phyloP scores from a whole-genome alignment of 2,888 invertebrate species.

The Callimorpha dominula region DNA sequence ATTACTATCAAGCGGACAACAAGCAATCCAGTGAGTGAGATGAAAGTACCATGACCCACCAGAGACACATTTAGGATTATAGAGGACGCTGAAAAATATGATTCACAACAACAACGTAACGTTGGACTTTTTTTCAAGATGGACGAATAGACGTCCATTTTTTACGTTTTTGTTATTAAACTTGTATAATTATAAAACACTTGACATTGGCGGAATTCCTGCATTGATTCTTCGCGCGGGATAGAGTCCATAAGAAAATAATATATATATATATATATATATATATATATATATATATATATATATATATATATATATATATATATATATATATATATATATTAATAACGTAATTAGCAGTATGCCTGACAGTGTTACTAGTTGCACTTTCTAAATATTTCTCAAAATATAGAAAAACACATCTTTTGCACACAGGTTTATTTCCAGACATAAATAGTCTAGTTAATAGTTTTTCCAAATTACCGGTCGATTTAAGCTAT shows the following conservation, averaged over 20 bases:
- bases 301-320: no score
- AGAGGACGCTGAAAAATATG: neutral
- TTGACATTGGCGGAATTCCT: no score
- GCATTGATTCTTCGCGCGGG: no score
- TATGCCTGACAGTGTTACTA: neutral
- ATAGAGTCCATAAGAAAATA: no score
- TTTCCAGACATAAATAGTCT: neutral
- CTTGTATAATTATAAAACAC: no score
- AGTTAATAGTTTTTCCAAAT: neutral
- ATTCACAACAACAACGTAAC: neutral
- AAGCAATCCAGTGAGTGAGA: neutral
- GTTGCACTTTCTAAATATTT: neutral
- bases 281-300: no score
- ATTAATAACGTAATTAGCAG: neutral
- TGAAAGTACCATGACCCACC: neutral
- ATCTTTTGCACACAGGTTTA: neutral
- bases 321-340: no score
- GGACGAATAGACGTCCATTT: no score
- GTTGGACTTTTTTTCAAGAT: no score
- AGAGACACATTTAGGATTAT: neutral
- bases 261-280: no score
- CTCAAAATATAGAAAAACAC: neutral
- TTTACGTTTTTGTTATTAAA: no score
- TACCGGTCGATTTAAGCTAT: neutral
- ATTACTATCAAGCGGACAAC: neutral